Base-by-base conservation (phyloP, 1,140 invertebrate species). In the Brachionus manjavacas region DNA sequence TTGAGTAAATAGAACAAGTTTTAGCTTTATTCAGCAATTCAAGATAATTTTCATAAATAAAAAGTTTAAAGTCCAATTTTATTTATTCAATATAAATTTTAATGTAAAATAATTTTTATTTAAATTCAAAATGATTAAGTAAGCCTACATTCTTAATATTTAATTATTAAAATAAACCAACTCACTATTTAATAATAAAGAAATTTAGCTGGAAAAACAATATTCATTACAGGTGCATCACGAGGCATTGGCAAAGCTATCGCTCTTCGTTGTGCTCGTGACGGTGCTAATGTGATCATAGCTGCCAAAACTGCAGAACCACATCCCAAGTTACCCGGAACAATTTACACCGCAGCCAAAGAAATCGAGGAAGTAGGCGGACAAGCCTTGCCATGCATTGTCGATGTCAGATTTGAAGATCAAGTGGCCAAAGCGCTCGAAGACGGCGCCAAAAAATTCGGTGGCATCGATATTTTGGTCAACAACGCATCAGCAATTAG, bases 401-500 rank as follows among this genome's bases (percentile, higher is more conserved):
- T 99, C 0, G 97, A 99, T 90, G 94, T 99, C 4, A 91, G 96
- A 80, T 93, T 95, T 85, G 89, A 90, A 84, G 88, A 89, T 14
- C 86, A 89, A 49, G 92, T 99, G 0, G 89, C 92, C 85, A 91
- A 91, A 25, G 96, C 96, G n/a, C 93, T 99, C 20, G 92, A 96
- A 86, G 92, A 92, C 85, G 93, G 96, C 11, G 93, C 98, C 0
- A 92, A 94, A 55, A 94, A 94, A 89, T 99, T 99, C 91, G 97
- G 97, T 70, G 95, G 96, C 4, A 97, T 99, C 87, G 97, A 99
- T 88, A 94, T 98, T 85, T 87, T 91, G 7, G 90, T 99, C 4
- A 99, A 99, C 89, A 99, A 99, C 92, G 96, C 96, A 0, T 97
- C 95, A 87, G 97, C 97, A 16, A 99, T 99, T 86, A 94, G 93